These are phyloP conservation scores for Furcifer pardalis DNA, from an alignment of 2,797 vertebrate species.

Conservation along the genomic window DNA sequence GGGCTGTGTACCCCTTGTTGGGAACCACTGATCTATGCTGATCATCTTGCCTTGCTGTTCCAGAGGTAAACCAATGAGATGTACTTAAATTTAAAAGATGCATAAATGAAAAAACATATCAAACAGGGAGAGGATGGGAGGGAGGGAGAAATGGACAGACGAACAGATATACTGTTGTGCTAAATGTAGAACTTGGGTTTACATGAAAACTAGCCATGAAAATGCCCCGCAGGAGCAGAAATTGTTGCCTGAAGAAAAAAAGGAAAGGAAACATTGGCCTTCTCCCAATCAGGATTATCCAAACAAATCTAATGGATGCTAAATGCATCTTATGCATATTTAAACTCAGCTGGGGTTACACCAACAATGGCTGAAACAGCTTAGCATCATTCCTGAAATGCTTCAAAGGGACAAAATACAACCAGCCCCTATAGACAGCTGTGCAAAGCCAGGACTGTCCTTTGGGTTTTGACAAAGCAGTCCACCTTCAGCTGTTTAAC, in stretches of 20 bases:
- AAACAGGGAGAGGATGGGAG: conserved; percentile 54
- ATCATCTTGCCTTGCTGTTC: no score
- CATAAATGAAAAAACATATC: no score
- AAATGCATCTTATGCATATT: conserved; percentile 66
- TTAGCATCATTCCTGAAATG: conserved; percentile 70
- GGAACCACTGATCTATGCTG: no score
- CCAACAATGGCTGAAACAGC: conserved; percentile 47
- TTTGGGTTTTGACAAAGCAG: neutral
- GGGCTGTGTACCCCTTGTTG: no score
- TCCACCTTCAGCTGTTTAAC: neutral
- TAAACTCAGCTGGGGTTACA: conserved; percentile 64
- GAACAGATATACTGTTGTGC: conserved; percentile 47
- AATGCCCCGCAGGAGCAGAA: conserved; percentile 49
- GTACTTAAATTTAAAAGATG: no score
- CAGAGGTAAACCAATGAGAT: no score
- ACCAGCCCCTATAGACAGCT: conserved; percentile 41
- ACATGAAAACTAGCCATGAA: conserved; percentile 69
- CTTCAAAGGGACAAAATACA: conserved; percentile 44
- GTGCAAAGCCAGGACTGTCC: conserved; percentile 35
- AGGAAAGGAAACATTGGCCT: conserved; percentile 37
- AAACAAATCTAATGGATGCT: conserved; percentile 59
- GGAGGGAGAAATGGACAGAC: conserved; percentile 50
- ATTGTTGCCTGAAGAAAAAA: conserved; percentile 30
- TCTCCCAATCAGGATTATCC: conserved; percentile 51
- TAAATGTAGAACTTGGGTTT: conserved; percentile 50